A percentile compares a stretch with the other conserved stretches of the same genome.
Evolutionary conservation across 2,113 vertebrate genomes (phyloP).

Genomic region (Tupaia tana): DNA sequence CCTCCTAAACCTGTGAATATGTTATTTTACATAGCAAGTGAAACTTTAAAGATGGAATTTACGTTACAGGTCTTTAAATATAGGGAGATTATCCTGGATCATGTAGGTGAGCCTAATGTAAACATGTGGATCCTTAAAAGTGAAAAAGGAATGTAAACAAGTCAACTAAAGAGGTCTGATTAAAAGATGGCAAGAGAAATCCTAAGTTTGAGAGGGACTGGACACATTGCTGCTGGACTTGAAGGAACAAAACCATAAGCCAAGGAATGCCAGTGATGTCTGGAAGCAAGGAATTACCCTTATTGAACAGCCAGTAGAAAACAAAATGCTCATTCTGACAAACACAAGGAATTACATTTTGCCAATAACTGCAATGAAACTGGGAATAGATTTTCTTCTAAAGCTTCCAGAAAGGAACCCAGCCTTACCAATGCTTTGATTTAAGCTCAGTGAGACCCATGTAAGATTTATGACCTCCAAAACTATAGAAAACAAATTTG

Average conservation of each 20-base stretch:
- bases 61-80: not conserved
- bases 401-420: not conserved
- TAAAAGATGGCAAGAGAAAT: not conserved
- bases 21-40: not conserved
- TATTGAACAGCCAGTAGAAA: not conserved
- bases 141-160: not conserved
- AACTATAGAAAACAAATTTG: not conserved
- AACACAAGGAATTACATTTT: not conserved
- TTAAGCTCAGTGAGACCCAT: not conserved
- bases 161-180: not conserved
- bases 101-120: not conserved
- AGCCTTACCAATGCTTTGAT: not conserved
- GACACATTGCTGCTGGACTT: not conserved
- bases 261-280: not conserved
- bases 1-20: not conserved
- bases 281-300: not conserved
- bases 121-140: not conserved
- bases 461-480: not conserved
- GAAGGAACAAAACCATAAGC: not conserved
- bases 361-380: not conserved
- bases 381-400: not conserved
- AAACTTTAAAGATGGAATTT: slow-evolving; percentile 14
- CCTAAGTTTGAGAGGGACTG: not conserved
- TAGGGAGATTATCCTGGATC: not conserved
- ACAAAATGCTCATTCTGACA: not conserved